Conservation (phyloP, 2,113 vertebrate species). For the Ceyx cyanopectus region DNA sequence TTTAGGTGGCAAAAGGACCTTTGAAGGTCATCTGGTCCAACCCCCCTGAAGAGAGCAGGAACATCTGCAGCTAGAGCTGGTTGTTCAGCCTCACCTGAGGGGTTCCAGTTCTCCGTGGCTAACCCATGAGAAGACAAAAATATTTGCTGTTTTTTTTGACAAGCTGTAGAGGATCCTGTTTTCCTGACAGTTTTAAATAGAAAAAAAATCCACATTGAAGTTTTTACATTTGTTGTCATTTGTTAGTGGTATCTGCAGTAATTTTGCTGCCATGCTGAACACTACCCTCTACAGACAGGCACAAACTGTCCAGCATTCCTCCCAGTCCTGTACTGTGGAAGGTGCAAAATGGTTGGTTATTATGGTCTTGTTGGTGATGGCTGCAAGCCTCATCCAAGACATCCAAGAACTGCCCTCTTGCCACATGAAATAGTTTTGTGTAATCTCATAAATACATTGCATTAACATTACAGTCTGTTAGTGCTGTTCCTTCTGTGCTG, state of each 20-base stretch:
- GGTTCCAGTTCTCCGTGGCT: not conserved
- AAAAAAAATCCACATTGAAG: not conserved
- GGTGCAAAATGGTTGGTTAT: not conserved
- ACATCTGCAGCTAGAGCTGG: not conserved
- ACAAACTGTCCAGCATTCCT: not conserved
- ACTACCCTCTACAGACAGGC: not conserved
- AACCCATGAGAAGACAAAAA: not conserved
- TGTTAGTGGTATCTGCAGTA: not conserved
- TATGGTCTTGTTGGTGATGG: not conserved
- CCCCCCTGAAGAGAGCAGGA: not conserved
- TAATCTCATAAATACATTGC: not conserved
- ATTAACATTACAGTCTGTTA: not conserved
- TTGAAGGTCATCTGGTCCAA: not conserved
- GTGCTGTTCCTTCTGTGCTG: not conserved
- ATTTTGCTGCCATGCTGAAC: not conserved
- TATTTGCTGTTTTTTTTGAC: not conserved
- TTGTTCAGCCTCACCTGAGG: not conserved
- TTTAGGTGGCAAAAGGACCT: not conserved
- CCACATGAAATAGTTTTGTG: not conserved
- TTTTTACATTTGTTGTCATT: not conserved
- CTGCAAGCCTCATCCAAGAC: not conserved
- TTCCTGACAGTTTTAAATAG: not conserved
- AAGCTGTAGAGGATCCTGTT: not conserved
- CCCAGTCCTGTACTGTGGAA: not conserved
- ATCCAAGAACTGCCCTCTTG: not conserved